A percentile compares a stretch with the other conserved stretches of the same genome.
Conservation (phyloP, 2,797 vertebrate species). For the Rhyacichthys aspro region DNA sequence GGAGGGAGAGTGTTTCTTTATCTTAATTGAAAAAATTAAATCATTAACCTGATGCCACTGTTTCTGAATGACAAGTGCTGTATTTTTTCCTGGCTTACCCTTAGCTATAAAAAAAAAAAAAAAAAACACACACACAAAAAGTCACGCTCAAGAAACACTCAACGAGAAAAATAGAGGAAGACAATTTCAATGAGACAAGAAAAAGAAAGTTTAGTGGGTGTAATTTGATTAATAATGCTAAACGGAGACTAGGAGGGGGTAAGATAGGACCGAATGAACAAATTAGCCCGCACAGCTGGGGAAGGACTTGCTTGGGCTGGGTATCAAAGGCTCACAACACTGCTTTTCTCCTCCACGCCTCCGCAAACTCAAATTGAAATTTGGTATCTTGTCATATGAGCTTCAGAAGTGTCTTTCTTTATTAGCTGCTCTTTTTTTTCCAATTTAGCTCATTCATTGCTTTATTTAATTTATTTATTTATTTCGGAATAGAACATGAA, state of each 20-base stretch:
- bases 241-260: constrained; percentile 66
- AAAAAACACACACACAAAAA: constrained; percentile 18
- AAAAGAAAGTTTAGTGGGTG: constrained; percentile 77
- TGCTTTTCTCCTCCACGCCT: constrained; percentile 69
- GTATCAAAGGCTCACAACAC: constrained; percentile 76
- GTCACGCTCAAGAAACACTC: constrained; percentile 38
- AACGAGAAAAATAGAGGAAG: constrained; percentile 35
- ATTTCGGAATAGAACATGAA: constrained; percentile 26
- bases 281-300: constrained; percentile 73
- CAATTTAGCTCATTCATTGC: constrained; percentile 45
- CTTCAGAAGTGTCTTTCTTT: constrained; percentile 68
- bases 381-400: constrained; percentile 73
- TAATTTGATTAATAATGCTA: constrained; percentile 83
- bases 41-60: constrained; percentile 84
- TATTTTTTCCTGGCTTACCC: constrained; percentile 29
- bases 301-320: constrained; percentile 63
- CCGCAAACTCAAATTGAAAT: constrained; percentile 76
- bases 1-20: constrained; percentile 75
- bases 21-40: constrained; percentile 87
- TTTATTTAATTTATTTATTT: constrained; percentile 39
- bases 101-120: constrained; percentile 19
- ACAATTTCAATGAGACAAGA: constrained; percentile 64
- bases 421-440: constrained; percentile 40
- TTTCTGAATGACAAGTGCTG: constrained; percentile 71
- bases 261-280: constrained; percentile 67